Evolutionary conservation across 1,140 invertebrate species (phyloP), one percentile per base, ranked within the genome.

Genomic region (Zaprionus capensis): DNA sequence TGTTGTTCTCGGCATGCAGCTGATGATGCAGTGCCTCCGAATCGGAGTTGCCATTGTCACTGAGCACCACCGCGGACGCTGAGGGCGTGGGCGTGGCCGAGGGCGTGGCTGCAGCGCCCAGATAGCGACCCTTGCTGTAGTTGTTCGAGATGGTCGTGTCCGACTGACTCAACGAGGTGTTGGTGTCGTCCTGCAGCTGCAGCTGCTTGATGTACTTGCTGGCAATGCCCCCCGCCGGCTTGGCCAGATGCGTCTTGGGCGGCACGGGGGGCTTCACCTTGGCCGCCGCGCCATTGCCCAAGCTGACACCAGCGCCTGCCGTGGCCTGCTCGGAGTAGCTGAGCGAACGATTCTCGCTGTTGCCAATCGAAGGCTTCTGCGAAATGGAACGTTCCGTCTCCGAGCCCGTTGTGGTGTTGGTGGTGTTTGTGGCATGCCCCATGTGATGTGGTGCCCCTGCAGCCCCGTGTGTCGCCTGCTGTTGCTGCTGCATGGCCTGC

Each of bases 371-470:
- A 0, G 93, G 93, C 76, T 95, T 95, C 79, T 95, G 94, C 0
- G 95, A 95, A 67, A 95, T 95, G 4, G 96, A 96, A 75, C 95
- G 95, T 78, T 97, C 96, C 2, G 96, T 97, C 80, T 97, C 96
- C 0, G 96, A 96, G 2, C 95, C 95, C 0, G 96, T 95, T 1
- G 94, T 95, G 69, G 94, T 93, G 51, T 94, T 51, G 17, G 53
- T 6, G 15, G 53, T 6, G 15, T 59, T 31, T 11, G 31, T 34
- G 31, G 31, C 4, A 2, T 34, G 31, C 20, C 3, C 22, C 41
- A 26, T 67, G 28, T 44, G 65, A 5, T 26, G 20, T 5, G 26
- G 51, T 6, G 5, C 15, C 20, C 24, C 28, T 31, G 26, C 46
- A 22, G 28, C 46, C 5, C 26, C 26, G 44, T n/a, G 4, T 59